A percentile compares a stretch with the other conserved stretches of the same genome.
phyloP scores from a whole-genome alignment of 2,888 invertebrate species.

The Lordiphosa fenestrarum region DNA sequence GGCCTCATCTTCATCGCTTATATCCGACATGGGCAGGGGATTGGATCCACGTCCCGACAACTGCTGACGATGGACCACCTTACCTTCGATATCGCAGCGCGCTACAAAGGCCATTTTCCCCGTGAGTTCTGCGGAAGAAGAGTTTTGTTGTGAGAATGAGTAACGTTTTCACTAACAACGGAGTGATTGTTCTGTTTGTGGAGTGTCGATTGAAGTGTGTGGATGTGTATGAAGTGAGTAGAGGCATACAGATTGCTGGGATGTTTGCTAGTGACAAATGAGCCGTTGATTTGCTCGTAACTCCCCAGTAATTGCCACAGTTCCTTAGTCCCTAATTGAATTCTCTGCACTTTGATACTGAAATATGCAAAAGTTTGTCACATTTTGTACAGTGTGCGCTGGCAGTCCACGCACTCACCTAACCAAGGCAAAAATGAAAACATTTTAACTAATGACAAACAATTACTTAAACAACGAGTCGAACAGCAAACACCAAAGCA shows the following conservation, averaged over 20 bases:
- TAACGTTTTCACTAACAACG: too few species aligned
- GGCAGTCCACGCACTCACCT: background rate
- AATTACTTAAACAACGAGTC: constrained; percentile 75
- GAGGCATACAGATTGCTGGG: too few species aligned
- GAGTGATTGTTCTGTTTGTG: background rate
- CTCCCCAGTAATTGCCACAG: too few species aligned
- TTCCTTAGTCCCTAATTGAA: too few species aligned
- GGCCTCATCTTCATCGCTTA: constrained; percentile 47
- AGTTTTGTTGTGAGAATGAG: constrained; percentile 12
- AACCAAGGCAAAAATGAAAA: constrained; percentile 63
- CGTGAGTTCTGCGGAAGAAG: constrained; percentile 11
- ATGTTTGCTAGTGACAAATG: too few species aligned
- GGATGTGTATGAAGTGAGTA: background rate
- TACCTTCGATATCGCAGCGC: constrained; percentile 42
- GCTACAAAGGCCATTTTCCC: constrained; percentile 46
- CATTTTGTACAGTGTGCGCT: constrained; percentile 1
- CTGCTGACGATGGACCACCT: constrained; percentile 45
- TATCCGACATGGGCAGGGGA: constrained; percentile 22
- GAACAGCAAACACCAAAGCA: constrained; percentile 29
- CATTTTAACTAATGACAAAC: constrained; percentile 77
- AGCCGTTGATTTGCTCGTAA: too few species aligned
- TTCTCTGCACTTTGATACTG: too few species aligned
- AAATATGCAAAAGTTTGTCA: too few species aligned
- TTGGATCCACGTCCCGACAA: constrained; percentile 16
- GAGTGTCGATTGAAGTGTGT: background rate